Conservation (phyloP, 2,888 invertebrate species). For the Drosophila quinaria region DNA sequence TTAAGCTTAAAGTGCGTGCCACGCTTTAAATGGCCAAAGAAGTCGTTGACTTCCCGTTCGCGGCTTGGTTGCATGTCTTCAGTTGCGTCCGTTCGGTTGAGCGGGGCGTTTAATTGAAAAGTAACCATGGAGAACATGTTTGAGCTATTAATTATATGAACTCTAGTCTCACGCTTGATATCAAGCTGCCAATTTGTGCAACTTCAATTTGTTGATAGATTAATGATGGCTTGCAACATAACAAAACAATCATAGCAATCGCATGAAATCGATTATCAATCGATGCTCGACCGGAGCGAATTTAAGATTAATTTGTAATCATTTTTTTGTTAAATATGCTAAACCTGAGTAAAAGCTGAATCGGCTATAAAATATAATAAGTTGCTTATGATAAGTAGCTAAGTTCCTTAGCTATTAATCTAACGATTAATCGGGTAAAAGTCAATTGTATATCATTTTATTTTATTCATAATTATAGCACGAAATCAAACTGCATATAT, state of each 20-base stretch:
- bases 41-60: slow-evolving; percentile 40
- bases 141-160: slow-evolving; percentile 43
- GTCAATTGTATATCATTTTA: neutral
- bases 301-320: neutral
- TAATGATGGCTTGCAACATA: slow-evolving; percentile 4
- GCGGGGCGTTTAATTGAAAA: slow-evolving; percentile 45
- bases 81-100: neutral
- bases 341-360: neutral
- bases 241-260: neutral
- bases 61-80: neutral
- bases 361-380: neutral
- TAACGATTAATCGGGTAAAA: no score
- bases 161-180: slow-evolving; percentile 18
- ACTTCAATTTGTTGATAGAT: slow-evolving; percentile 13
- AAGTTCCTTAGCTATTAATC: no score
- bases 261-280: slow-evolving; percentile 11
- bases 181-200: slow-evolving; percentile 1
- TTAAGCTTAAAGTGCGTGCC: slow-evolving; percentile 60
- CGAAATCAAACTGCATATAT: no score
- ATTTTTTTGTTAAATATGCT: neutral
- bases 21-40: slow-evolving; percentile 26
- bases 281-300: neutral
- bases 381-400: neutral
- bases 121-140: slow-evolving; percentile 40
- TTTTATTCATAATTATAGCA: no score